These are phyloP conservation scores for Subacronicta megacephala DNA, from an alignment of 2,888 invertebrate species.

Conservation along the genomic window DNA sequence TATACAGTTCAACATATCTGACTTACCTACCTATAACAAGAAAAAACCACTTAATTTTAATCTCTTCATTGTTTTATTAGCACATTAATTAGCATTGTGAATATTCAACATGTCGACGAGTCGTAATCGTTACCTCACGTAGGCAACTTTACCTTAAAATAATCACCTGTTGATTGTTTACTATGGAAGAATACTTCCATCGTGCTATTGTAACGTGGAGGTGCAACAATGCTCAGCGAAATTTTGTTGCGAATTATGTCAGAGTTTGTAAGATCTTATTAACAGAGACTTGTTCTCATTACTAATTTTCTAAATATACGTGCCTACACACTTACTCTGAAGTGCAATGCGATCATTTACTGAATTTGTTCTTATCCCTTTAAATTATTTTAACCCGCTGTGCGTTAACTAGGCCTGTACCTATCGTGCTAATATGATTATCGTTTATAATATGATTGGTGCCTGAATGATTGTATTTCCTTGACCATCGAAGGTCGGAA, in stretches of 20 bases:
- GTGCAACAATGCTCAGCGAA: conserved; percentile 75
- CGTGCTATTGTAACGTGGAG: conserved; percentile 44
- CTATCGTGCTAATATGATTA: conserved; percentile 73
- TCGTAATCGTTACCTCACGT: conserved; percentile 71
- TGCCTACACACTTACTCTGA: conserved; percentile 55
- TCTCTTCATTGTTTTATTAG: conserved; percentile 74
- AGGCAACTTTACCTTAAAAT: conserved; percentile 60
- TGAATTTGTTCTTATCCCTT: conserved; percentile 48
- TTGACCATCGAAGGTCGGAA: conserved; percentile 84
- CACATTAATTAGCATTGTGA: conserved; percentile 81
- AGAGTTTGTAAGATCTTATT: conserved; percentile 46
- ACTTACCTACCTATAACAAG: conserved; percentile 47
- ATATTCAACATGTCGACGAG: conserved; percentile 74
- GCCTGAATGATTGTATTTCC: conserved; percentile 83
- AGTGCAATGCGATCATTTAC: conserved; percentile 74
- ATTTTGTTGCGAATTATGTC: conserved; percentile 67
- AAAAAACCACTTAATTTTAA: conserved; percentile 69
- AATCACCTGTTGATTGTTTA: conserved; percentile 62
- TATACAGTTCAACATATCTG: conserved; percentile 45
- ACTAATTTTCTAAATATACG: conserved; percentile 13
- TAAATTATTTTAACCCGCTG: conserved; percentile 65
- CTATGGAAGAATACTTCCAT: conserved; percentile 44
- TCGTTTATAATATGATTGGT: conserved; percentile 75
- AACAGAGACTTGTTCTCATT: background rate
- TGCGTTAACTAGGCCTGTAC: conserved; percentile 75